Conservation (phyloP, 1,140 invertebrate species). For the Palaemon carinicauda region DNA sequence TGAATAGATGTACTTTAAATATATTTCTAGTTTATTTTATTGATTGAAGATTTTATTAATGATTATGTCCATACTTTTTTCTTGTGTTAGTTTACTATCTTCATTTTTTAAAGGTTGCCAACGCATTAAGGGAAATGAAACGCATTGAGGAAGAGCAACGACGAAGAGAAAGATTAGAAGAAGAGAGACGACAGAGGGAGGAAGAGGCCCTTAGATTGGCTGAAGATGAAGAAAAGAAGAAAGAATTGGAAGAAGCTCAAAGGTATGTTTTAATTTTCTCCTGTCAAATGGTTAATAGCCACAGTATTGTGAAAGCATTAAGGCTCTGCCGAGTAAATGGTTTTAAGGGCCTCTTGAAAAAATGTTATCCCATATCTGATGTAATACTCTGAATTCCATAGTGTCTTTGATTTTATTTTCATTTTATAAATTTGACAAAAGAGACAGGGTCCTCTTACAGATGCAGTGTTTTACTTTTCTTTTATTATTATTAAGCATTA, state of each 20-base stretch:
- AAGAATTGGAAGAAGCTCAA: conserved; percentile 68
- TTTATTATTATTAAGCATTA: too few relatives aligned
- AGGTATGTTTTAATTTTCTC: conserved; percentile 63
- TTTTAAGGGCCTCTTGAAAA: not conserved
- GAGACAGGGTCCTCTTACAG: too few relatives aligned
- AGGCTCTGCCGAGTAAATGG: not conserved
- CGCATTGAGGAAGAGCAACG: conserved; percentile 91
- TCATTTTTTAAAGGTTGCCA: conserved; percentile 70
- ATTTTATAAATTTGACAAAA: too few relatives aligned
- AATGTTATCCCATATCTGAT: too few relatives aligned
- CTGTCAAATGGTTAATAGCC: too few relatives aligned
- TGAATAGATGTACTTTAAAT: too few relatives aligned
- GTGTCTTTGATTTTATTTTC: not conserved
- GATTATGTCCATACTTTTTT: too few relatives aligned
- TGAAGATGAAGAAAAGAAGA: conserved; percentile 63
- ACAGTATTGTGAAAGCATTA: not conserved
- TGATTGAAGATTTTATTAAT: too few relatives aligned
- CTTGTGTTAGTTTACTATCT: too few relatives aligned
- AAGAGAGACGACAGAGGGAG: conserved; percentile 68
- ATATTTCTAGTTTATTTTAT: too few relatives aligned
- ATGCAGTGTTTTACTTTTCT: too few relatives aligned
- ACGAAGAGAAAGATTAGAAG: conserved; percentile 77
- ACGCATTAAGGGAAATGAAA: conserved; percentile 85
- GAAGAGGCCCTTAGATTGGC: conserved; percentile 63
- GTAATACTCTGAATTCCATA: not conserved